phyloP scores from a whole-genome alignment of 64 coral and sea anemone genomes.

The Montipora capricornis region DNA sequence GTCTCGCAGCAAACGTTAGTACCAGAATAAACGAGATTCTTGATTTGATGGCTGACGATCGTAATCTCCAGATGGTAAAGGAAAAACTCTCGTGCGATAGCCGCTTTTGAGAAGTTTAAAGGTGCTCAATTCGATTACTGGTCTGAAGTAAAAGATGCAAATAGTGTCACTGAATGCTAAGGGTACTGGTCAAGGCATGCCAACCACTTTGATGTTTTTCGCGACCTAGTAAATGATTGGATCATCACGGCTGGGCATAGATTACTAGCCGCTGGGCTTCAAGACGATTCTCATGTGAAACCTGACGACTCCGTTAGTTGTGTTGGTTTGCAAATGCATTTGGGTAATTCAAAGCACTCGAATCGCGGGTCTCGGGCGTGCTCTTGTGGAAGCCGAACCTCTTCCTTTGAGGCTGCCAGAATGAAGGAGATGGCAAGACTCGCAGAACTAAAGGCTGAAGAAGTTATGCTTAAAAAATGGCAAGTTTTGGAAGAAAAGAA shows the following conservation, averaged over 20 bases:
- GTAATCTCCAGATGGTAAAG: constrained; percentile 3
- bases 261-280: neutral
- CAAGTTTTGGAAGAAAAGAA: neutral
- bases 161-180: neutral
- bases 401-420: neutral
- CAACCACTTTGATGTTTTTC: neutral
- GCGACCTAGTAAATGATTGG: neutral
- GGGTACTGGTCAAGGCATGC: neutral
- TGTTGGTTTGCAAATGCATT: neutral
- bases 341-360: neutral
- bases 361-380: neutral
- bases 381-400: neutral
- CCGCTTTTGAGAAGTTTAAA: neutral
- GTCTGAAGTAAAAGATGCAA: neutral
- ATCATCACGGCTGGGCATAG: neutral
- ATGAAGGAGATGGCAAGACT: neutral
- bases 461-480: neutral
- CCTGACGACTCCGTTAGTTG: neutral
- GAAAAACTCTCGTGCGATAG: neutral
- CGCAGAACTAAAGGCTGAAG: neutral
- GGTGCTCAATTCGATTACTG: neutral
- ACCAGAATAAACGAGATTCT: neutral
- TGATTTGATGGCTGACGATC: neutral
- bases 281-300: neutral
- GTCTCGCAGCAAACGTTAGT: neutral